These are phyloP conservation scores for Caenorhabditis virilis DNA, from an alignment of 2,888 invertebrate species.

Conservation along the genomic window DNA sequence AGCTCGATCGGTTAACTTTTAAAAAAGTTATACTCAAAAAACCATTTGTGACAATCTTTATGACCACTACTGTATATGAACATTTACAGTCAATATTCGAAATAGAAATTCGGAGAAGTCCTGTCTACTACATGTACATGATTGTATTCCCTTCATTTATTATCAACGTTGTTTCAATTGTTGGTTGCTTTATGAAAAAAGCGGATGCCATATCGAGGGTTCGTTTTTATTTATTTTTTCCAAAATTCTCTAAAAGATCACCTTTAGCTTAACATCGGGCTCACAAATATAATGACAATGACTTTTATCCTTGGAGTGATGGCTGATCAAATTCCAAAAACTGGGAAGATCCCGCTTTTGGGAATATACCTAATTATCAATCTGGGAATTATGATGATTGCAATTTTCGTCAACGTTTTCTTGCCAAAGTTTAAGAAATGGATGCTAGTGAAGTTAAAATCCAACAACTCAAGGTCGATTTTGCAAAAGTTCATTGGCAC, in stretches of 20 bases:
- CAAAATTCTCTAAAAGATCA: too few species aligned
- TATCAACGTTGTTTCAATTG: slow-evolving; percentile 25
- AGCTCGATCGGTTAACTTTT: too few species aligned
- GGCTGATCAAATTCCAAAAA: slow-evolving; percentile 33
- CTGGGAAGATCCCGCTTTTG: slow-evolving; percentile 27
- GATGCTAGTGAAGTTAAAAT: slow-evolving; percentile 1
- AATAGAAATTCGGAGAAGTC: slow-evolving; percentile 22
- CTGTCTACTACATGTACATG: slow-evolving; percentile 33
- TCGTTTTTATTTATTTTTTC: neutral
- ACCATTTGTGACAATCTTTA: too few species aligned
- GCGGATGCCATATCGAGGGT: slow-evolving; percentile 35
- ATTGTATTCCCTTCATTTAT: slow-evolving; percentile 34
- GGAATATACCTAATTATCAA: slow-evolving; percentile 28
- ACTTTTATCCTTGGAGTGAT: slow-evolving; percentile 37
- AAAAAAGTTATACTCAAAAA: too few species aligned
- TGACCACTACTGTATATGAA: too few species aligned
- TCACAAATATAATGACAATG: slow-evolving; percentile 39
- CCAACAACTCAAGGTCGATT: too few species aligned
- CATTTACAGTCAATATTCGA: slow-evolving; percentile 16
- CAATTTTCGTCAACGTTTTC: slow-evolving; percentile 2
- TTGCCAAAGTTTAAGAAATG: slow-evolving; percentile 2
- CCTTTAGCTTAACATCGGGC: slow-evolving; percentile 27
- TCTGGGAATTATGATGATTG: slow-evolving; percentile 17
- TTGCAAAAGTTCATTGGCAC: slow-evolving; percentile 1
- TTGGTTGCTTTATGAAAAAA: slow-evolving; percentile 23